phyloP scores from a whole-genome alignment of 1,140 invertebrate species.

The Wiebesia pumilae region DNA sequence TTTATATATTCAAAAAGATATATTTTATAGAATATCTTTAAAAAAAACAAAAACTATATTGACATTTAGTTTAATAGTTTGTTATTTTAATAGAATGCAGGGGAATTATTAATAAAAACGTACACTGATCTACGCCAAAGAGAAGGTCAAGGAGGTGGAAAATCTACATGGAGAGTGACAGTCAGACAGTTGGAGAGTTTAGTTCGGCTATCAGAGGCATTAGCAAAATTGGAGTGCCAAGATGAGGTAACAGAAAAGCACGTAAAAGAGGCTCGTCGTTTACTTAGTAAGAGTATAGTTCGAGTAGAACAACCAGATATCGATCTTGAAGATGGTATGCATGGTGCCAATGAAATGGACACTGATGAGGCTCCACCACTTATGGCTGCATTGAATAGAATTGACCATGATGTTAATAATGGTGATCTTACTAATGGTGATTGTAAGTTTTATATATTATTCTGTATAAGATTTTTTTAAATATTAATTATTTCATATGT shows the following conservation, averaged over 20 bases:
- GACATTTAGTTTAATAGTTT: conserved; percentile 17
- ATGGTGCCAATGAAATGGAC: conserved; percentile 58
- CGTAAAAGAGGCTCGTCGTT: conserved; percentile 91
- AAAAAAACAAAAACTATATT: background rate
- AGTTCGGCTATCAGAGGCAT: conserved; percentile 95
- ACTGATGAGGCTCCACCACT: conserved; percentile 52
- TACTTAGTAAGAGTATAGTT: conserved; percentile 99
- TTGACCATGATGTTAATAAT: background rate
- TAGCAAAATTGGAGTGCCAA: conserved; percentile 96
- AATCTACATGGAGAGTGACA: conserved; percentile 95
- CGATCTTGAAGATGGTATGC: conserved; percentile 83
- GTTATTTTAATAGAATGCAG: conserved; percentile 81
- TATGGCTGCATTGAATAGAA: conserved; percentile 41
- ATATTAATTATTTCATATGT: background rate
- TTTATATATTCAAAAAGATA: no score
- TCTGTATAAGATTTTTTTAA: background rate
- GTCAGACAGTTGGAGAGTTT: conserved; percentile 99
- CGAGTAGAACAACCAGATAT: conserved; percentile 98
- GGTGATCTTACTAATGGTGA: background rate
- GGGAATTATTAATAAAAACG: conserved; percentile 89
- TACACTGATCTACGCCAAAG: conserved; percentile 91
- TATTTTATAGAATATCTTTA: no score
- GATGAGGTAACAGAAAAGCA: conserved; percentile 91
- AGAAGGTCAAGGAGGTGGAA: conserved; percentile 83
- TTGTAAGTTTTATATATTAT: background rate